Evolutionary conservation across 1,140 invertebrate species (phyloP).

Genomic region (Diuraphis noxia): DNA sequence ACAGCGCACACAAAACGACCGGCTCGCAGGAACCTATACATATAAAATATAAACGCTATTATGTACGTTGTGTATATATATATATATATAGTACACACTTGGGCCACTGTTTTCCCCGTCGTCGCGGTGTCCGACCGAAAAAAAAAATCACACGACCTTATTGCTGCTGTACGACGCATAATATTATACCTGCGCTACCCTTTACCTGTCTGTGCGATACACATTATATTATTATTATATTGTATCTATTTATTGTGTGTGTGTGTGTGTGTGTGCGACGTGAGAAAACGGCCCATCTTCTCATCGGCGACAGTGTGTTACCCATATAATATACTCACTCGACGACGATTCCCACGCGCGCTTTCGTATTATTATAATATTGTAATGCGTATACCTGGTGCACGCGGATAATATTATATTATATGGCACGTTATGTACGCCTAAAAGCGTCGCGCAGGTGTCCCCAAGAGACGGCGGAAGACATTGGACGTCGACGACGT

Average conservation of each 20-base stretch:
- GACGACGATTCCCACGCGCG: slow-evolving; percentile 1
- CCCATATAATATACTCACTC: too few species aligned
- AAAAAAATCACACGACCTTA: slow-evolving; percentile 16
- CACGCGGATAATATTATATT: neutral
- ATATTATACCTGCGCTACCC: neutral
- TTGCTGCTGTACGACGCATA: neutral
- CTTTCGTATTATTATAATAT: neutral
- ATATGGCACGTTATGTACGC: too few species aligned
- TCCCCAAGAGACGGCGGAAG: neutral
- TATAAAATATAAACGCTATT: neutral
- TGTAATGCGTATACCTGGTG: neutral
- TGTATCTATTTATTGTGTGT: neutral
- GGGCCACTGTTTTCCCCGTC: neutral
- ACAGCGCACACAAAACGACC: neutral
- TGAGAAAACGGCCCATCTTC: slow-evolving; percentile 2
- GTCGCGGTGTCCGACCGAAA: neutral
- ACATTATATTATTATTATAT: slow-evolving; percentile 16
- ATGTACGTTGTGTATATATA: neutral
- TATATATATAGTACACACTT: neutral
- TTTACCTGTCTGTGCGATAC: neutral
- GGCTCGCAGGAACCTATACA: neutral
- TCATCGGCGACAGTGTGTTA: neutral
- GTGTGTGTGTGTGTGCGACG: neutral
- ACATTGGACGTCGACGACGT: neutral
- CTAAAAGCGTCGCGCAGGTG: neutral